Base-by-base conservation (phyloP, 2,113 vertebrate genomes). In the Misgurnus anguillicaudatus region DNA sequence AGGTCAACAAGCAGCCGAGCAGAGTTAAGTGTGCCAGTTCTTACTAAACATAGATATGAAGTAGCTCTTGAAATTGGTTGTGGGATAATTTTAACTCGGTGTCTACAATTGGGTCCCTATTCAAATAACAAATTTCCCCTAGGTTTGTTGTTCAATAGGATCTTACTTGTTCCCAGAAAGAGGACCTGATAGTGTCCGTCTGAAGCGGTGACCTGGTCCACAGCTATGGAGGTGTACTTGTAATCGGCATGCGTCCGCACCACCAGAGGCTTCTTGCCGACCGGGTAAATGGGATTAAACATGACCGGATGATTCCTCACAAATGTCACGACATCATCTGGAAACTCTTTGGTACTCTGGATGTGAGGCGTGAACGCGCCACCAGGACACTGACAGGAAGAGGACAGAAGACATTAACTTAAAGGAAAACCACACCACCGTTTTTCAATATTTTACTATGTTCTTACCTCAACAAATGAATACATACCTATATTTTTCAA, bases 291-390 rank as follows among this genome's bases (percentile, higher is more conserved):
- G 80, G 94, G 88, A 87, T 99, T 99, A 88, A 96, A 98, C 98
- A 99, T 99, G 85, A 98, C 90, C 0, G 98, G 98, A 58, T 99
- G 98, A 79, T 98, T 99, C 73, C 98, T 92, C 21, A 98, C 96
- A 58, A 99, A 99, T 74, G 94, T 98, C 87, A 99, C 96, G 80
- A 99, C 98, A 0, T 99, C 98, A 1, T 99, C 98, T 9, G 98
- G 97, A 83, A 99, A 98, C 86, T 99, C 96, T 83, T 98, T 99
- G 61, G 97, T 99, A 36, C 95, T 96, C 55, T 91, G 80, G 83
- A 96, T 93, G 55, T 95, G 95, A 39, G 97, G 98, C 3, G 98
- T 99, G 87, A 99, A 99, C 7, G 98, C 97, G 87, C 98, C 97
- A 53, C 98, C 98, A 0, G 98, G 98, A 77, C 98, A 99, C 98